These are phyloP conservation scores for Portunus trituberculatus DNA, from an alignment of 1,140 invertebrate genomes.

Conservation along the genomic window DNA sequence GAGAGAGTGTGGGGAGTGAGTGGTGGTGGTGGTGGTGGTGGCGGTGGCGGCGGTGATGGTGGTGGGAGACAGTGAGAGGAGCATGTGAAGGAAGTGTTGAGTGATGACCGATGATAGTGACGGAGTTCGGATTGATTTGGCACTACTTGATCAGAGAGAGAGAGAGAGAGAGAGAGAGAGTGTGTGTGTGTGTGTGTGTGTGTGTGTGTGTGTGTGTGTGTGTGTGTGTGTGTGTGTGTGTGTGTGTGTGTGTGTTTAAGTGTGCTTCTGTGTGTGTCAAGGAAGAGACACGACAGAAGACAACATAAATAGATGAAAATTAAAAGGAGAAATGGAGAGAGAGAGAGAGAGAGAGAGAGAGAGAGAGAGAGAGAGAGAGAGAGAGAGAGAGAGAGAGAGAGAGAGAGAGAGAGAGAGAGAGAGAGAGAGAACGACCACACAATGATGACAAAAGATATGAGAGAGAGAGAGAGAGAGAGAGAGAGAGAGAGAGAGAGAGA, in stretches of 20 bases:
- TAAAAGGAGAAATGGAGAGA: not conserved
- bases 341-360: not conserved
- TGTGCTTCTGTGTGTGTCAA: not conserved
- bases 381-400: not conserved
- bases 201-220: constrained; percentile 47
- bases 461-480: not conserved
- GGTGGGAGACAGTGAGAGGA: not conserved
- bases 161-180: too few species aligned
- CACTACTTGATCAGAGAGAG: too few species aligned
- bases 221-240: constrained; percentile 34
- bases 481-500: not conserved
- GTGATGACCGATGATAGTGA: not conserved
- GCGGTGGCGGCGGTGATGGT: too few species aligned
- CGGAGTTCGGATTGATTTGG: not conserved
- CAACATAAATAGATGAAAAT: not conserved
- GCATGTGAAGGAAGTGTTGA: not conserved
- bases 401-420: not conserved
- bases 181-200: constrained; percentile 46
- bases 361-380: too few species aligned
- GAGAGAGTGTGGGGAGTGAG: not conserved
- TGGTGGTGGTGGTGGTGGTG: not conserved
- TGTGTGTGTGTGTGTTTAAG: constrained; percentile 50
- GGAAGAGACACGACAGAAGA: too few species aligned
- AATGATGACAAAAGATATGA: not conserved
- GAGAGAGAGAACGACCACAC: not conserved